Conservation (phyloP, 1,140 invertebrate species). For the Oedothorax gibbosus region DNA sequence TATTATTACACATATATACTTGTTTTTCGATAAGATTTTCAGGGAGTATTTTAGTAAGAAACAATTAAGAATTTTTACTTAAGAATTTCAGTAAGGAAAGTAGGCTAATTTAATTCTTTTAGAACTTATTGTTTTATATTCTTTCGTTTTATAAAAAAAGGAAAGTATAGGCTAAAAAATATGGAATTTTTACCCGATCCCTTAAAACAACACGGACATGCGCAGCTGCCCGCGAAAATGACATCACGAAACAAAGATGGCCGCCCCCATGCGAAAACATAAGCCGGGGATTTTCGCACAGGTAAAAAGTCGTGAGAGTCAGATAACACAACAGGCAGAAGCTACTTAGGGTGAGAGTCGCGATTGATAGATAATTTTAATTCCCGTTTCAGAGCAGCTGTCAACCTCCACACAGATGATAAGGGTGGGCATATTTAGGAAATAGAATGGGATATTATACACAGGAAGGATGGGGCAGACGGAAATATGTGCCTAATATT, state of each 20-base stretch:
- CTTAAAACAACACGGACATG: background rate
- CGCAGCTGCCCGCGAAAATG: background rate
- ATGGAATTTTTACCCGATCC: background rate
- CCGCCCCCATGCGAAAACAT: slow-evolving; percentile 5
- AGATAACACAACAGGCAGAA: background rate
- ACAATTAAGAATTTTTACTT: too few species aligned
- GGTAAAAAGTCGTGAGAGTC: background rate
- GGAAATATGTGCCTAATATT: too few species aligned
- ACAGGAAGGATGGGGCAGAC: slow-evolving; percentile 8
- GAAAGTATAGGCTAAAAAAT: background rate
- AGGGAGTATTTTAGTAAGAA: too few species aligned
- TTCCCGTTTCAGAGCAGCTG: slow-evolving; percentile 25
- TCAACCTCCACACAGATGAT: slow-evolving; percentile 22
- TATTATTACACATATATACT: too few species aligned
- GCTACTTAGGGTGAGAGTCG: slow-evolving; percentile 1
- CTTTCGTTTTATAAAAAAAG: too few species aligned
- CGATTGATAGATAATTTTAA: slow-evolving; percentile 2
- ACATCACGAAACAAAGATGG: slow-evolving; percentile 7
- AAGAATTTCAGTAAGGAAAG: too few species aligned
- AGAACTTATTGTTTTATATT: too few species aligned
- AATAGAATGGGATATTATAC: background rate
- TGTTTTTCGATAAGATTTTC: too few species aligned
- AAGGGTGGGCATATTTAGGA: slow-evolving; percentile 11
- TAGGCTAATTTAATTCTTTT: too few species aligned
- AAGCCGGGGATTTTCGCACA: slow-evolving; percentile 20